Evolutionary conservation across 1,140 invertebrate species (phyloP).

Genomic region (Cherax quadricarinatus): DNA sequence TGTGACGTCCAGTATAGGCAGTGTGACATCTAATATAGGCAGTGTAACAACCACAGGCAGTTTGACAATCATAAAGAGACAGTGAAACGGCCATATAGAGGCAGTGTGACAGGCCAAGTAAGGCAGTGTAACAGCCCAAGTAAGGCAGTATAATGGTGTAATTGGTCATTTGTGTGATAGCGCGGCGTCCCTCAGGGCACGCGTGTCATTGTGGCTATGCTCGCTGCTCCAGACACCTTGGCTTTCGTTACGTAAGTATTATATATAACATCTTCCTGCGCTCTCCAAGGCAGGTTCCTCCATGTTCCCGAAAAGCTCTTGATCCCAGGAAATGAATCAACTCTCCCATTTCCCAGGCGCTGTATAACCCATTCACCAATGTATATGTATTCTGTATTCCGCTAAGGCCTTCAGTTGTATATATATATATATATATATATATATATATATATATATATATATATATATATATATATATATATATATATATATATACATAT

Average conservation of each 20-base stretch:
- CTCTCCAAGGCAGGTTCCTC: too few species aligned
- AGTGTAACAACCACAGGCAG: not conserved
- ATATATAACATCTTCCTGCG: not conserved
- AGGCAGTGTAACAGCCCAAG: not conserved
- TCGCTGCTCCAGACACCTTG: slow-evolving; percentile 10
- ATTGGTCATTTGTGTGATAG: slow-evolving; percentile 12
- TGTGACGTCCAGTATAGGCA: not conserved
- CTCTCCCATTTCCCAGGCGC: too few species aligned
- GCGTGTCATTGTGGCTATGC: slow-evolving; percentile 11
- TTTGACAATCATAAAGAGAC: too few species aligned
- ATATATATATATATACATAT: not conserved
- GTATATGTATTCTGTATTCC: too few species aligned
- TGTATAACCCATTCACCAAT: too few species aligned
- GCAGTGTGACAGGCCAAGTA: too few species aligned
- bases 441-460: slow-evolving; percentile 13
- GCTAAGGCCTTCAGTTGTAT: too few species aligned
- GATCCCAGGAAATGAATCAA: too few species aligned
- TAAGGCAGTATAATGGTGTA: not conserved
- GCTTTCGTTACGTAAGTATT: slow-evolving; percentile 25
- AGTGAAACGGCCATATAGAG: too few species aligned
- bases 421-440: slow-evolving; percentile 13
- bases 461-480: slow-evolving; percentile 13
- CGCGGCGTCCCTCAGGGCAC: slow-evolving; percentile 23
- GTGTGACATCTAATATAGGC: not conserved
- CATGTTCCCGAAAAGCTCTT: too few species aligned